These are phyloP conservation scores for Notodonta ziczac DNA, from an alignment of 2,888 invertebrate genomes.

Conservation along the genomic window DNA sequence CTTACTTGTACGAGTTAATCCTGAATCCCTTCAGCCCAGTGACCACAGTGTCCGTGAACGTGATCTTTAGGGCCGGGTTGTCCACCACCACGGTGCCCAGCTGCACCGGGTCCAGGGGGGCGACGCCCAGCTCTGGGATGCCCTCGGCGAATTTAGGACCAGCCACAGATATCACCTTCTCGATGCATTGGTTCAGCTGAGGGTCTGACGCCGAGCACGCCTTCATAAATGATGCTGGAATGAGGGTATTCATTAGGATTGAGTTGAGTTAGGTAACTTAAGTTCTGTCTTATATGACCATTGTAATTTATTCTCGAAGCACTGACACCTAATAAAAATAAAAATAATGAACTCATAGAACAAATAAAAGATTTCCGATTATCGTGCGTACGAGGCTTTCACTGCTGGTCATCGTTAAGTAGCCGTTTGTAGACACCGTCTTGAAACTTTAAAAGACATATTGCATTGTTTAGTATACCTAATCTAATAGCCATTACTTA, in stretches of 20 bases:
- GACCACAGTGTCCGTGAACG: constrained; percentile 75
- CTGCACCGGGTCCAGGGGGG: constrained; percentile 75
- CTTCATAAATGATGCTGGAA: constrained; percentile 76
- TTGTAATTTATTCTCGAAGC: too few relatives aligned
- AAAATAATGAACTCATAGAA: too few relatives aligned
- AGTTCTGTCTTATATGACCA: too few relatives aligned
- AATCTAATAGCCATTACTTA: too few relatives aligned
- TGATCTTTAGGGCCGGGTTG: constrained; percentile 72
- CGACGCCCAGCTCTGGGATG: constrained; percentile 76
- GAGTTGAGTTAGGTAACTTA: too few relatives aligned
- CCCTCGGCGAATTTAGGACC: constrained; percentile 71
- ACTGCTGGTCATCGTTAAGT: too few relatives aligned
- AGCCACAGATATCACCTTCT: constrained; percentile 56
- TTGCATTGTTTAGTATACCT: too few relatives aligned
- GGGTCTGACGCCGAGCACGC: constrained; percentile 76
- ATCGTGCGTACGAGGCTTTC: too few relatives aligned
- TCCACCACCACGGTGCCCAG: constrained; percentile 73
- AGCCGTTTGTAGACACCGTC: too few relatives aligned
- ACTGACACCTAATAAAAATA: too few relatives aligned
- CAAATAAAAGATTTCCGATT: too few relatives aligned
- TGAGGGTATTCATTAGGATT: not conserved
- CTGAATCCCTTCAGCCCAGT: constrained; percentile 69
- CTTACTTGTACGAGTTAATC: constrained; percentile 74
- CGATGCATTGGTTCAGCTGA: constrained; percentile 67
- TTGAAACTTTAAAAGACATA: too few relatives aligned